Evolutionary conservation across 1,140 invertebrate genomes (phyloP).

Genomic region (Condylostylus longicornis): DNA sequence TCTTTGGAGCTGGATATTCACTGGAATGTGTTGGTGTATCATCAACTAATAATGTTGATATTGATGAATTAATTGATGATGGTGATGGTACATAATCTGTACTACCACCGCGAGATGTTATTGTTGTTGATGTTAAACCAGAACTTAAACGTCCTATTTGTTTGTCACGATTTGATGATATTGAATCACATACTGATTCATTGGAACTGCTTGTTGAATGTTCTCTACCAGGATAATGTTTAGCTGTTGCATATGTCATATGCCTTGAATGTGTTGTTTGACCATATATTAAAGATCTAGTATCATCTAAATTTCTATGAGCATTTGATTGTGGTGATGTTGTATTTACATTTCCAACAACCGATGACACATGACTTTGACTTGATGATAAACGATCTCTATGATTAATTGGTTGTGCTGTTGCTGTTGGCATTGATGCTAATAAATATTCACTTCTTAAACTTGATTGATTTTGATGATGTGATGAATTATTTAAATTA

Average conservation of each 20-base stretch:
- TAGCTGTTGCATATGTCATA: constrained; percentile 19
- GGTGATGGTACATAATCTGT: constrained; percentile 20
- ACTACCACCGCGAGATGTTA: constrained; percentile 9
- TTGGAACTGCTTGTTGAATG: constrained; percentile 51
- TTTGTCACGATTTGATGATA: constrained; percentile 36
- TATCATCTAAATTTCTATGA: too few relatives aligned
- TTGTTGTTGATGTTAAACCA: constrained; percentile 3
- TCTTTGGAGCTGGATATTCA: constrained; percentile 24
- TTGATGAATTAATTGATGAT: constrained; percentile 18
- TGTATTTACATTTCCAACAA: too few relatives aligned
- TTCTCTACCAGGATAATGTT: constrained; percentile 22
- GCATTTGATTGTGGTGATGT: too few relatives aligned
- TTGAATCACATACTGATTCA: constrained; percentile 49
- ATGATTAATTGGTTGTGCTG: too few relatives aligned
- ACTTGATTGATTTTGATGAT: constrained; percentile 13
- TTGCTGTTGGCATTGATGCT: too few relatives aligned
- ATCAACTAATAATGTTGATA: constrained; percentile 19
- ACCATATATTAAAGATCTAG: too few relatives aligned
- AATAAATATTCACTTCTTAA: too few relatives aligned
- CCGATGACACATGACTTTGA: too few relatives aligned
- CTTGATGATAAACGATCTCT: too few relatives aligned
- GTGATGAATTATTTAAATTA: constrained; percentile 14
- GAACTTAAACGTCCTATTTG: constrained; percentile 5
- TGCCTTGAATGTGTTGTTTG: constrained; percentile 11
- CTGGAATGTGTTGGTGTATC: constrained; percentile 18